phyloP scores from a whole-genome alignment of 2,888 invertebrate species.

The Strigamia maritima region DNA sequence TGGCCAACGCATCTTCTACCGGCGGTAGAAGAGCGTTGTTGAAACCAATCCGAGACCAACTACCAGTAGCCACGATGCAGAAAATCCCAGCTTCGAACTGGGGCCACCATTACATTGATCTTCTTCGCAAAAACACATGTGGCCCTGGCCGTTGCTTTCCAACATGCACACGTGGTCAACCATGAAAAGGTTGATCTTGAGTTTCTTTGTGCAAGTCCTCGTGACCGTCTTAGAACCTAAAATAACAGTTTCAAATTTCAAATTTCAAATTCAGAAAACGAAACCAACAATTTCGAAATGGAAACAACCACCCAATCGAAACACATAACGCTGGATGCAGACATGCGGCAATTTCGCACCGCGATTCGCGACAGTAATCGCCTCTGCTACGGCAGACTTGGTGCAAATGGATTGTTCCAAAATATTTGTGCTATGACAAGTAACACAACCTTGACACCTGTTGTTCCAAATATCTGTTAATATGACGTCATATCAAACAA shows the following conservation, averaged over 20 bases:
- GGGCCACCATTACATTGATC: constrained; percentile 80
- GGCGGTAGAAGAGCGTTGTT: not conserved
- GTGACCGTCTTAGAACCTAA: constrained; percentile 84
- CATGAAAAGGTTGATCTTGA: constrained; percentile 94
- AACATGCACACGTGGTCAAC: constrained; percentile 98
- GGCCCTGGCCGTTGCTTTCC: constrained; percentile 96
- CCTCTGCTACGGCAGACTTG: too few relatives aligned
- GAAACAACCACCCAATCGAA: too few relatives aligned
- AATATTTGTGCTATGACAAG: too few relatives aligned
- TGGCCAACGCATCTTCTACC: not conserved
- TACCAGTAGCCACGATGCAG: constrained; percentile 35
- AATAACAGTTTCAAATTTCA: constrained; percentile 48
- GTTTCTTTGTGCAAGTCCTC: constrained; percentile 86
- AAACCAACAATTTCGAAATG: too few relatives aligned
- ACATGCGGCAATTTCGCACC: too few relatives aligned
- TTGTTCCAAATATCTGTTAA: too few relatives aligned
- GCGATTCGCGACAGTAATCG: too few relatives aligned
- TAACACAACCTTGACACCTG: too few relatives aligned
- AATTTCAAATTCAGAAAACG: too few relatives aligned
- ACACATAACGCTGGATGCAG: too few relatives aligned
- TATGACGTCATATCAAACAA: too few relatives aligned
- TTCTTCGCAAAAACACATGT: constrained; percentile 98
- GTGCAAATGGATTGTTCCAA: too few relatives aligned
- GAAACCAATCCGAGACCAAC: not conserved
- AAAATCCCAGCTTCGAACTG: not conserved